Conservation (phyloP, 2,888 invertebrate genomes). For the Nemotelus nigrinus region DNA sequence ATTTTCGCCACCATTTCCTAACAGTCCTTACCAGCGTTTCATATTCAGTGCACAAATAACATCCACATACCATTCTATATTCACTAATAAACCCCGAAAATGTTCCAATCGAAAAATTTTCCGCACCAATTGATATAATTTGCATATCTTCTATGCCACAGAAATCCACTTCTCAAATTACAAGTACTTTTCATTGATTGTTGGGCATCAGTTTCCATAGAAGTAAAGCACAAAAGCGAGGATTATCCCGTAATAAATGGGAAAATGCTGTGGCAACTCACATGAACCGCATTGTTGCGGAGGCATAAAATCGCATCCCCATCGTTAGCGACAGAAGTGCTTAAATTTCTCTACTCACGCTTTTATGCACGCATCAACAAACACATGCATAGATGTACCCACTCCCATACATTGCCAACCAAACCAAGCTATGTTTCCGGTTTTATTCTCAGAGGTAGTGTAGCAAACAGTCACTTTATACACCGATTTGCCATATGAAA, state of each 20-base stretch:
- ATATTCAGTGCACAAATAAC: background rate
- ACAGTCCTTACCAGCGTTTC: too few relatives aligned
- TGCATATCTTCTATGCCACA: constrained; percentile 42
- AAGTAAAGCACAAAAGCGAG: constrained; percentile 47
- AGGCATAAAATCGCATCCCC: constrained; percentile 45
- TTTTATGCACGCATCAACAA: background rate
- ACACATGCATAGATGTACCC: background rate
- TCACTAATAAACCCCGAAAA: constrained; percentile 14
- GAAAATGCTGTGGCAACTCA: constrained; percentile 49
- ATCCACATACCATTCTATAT: background rate
- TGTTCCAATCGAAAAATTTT: constrained; percentile 37
- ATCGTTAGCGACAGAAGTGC: constrained; percentile 45
- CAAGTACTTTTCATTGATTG: constrained; percentile 43
- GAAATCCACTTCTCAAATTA: constrained; percentile 44
- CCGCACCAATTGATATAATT: constrained; percentile 41
- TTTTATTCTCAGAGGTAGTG: background rate
- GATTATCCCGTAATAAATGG: constrained; percentile 50
- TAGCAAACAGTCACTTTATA: constrained; percentile 37
- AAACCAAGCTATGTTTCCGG: background rate
- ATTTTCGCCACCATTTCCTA: too few relatives aligned
- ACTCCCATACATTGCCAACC: background rate
- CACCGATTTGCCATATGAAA: constrained; percentile 45
- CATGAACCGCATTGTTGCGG: constrained; percentile 49
- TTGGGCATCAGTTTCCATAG: constrained; percentile 45
- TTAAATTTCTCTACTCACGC: constrained; percentile 38